These are phyloP conservation scores for Sminthurides aquaticus DNA, from an alignment of 2,888 invertebrate genomes.

Conservation along the genomic window DNA sequence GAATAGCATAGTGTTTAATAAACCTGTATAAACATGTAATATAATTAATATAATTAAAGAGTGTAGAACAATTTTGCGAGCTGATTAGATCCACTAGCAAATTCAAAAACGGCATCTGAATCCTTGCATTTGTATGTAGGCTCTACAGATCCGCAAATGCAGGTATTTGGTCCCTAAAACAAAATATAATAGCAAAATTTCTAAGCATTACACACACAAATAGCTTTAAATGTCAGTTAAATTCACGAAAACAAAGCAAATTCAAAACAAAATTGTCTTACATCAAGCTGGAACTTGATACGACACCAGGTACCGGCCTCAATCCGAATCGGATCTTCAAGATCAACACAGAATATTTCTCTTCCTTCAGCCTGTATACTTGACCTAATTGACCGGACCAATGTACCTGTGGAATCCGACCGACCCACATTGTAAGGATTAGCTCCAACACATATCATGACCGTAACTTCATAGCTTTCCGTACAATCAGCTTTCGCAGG, in stretches of 20 bases:
- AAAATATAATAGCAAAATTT: constrained; percentile 1
- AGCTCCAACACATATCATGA: not conserved
- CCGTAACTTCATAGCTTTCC: not conserved
- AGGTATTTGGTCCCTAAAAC: constrained; percentile 10
- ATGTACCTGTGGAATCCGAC: not conserved
- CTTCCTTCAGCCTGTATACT: not conserved
- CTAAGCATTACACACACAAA: not conserved
- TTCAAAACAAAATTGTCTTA: not conserved
- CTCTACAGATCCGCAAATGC: not conserved
- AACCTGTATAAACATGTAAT: too few relatives aligned
- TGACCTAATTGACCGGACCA: not conserved
- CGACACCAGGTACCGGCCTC: not conserved
- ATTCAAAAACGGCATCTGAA: constrained; percentile 8
- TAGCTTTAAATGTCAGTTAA: not conserved
- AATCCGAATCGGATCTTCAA: not conserved
- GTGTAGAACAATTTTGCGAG: constrained; percentile 2
- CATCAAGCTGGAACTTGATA: constrained; percentile 4
- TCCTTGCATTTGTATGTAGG: not conserved
- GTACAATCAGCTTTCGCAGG: not conserved
- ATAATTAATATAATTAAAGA: not conserved
- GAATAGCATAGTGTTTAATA: too few relatives aligned
- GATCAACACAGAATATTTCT: not conserved
- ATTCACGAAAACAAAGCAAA: not conserved
- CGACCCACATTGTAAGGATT: not conserved
- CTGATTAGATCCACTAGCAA: constrained; percentile 14